A percentile compares a stretch with the other conserved stretches of the same genome.
phyloP scores from a whole-genome alignment of 2,113 vertebrate species.

The Bungarus multicinctus region DNA sequence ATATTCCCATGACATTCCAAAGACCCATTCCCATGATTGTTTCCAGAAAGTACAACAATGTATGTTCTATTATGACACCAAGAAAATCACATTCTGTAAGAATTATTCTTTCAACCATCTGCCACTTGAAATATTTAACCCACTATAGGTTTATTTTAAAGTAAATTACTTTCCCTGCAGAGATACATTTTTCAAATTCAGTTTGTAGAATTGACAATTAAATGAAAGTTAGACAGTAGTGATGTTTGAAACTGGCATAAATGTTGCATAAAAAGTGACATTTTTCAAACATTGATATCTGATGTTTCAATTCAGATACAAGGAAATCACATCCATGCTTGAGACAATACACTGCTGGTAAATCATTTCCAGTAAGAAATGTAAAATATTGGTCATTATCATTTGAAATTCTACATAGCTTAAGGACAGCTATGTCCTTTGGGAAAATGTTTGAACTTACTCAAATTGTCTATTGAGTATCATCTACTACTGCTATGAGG shows the following conservation, averaged over 20 bases:
- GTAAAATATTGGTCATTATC: neutral
- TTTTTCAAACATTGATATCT: neutral
- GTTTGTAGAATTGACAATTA: neutral
- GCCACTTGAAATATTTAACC: neutral
- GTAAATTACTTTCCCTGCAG: neutral
- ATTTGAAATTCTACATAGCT: neutral
- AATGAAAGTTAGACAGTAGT: slow-evolving; percentile 36
- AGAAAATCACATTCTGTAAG: neutral
- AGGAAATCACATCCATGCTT: neutral
- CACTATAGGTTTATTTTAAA: neutral
- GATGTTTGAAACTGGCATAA: slow-evolving; percentile 15
- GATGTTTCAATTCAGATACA: slow-evolving; percentile 15
- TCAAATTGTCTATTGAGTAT: neutral
- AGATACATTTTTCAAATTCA: neutral
- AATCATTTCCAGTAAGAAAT: neutral
- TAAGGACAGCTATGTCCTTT: neutral
- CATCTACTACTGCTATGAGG: neutral
- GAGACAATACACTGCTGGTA: neutral
- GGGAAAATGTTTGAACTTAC: neutral
- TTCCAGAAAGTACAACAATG: neutral
- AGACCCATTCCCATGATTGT: neutral
- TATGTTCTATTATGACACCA: neutral
- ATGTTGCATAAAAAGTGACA: neutral
- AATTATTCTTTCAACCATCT: neutral
- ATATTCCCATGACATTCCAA: neutral